These are phyloP conservation scores for Leptothorax acervorum DNA, from an alignment of 2,888 invertebrate species.

Conservation along the genomic window DNA sequence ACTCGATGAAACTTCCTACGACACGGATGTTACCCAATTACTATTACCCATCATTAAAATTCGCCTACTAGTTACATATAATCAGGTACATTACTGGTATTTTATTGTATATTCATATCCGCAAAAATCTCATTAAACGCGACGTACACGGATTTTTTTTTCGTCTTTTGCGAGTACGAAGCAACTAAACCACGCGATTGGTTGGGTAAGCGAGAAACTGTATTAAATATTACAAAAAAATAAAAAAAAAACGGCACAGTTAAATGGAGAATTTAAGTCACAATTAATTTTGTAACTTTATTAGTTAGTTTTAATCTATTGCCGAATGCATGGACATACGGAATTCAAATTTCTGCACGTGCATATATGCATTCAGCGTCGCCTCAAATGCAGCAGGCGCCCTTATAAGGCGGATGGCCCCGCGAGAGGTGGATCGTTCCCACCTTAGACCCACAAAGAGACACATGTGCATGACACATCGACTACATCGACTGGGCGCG, in stretches of 20 bases:
- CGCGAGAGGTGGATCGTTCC: slow-evolving; percentile 14
- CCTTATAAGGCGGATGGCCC: slow-evolving; percentile 44
- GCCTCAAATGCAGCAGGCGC: slow-evolving; percentile 5
- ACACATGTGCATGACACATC: slow-evolving; percentile 53
- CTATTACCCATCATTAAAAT: slow-evolving; percentile 1
- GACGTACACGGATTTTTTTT: slow-evolving; percentile 19
- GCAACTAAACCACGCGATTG: background rate
- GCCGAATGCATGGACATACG: background rate
- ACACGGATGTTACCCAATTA: slow-evolving; percentile 22
- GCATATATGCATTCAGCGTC: background rate
- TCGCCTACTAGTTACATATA: slow-evolving; percentile 6
- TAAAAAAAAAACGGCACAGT: background rate
- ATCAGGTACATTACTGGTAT: background rate
- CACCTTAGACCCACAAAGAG: slow-evolving; percentile 28
- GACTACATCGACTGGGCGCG: slow-evolving; percentile 50
- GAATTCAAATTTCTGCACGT: background rate
- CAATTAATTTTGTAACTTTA: background rate
- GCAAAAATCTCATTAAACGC: background rate
- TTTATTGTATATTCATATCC: background rate
- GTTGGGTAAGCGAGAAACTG: background rate
- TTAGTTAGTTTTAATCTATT: background rate
- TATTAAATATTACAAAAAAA: background rate
- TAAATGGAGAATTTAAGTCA: background rate
- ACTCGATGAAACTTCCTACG: slow-evolving; percentile 26
- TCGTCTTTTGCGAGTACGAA: background rate